Base-by-base conservation (phyloP, 1,140 invertebrate genomes). In the Drosophila burlai region DNA sequence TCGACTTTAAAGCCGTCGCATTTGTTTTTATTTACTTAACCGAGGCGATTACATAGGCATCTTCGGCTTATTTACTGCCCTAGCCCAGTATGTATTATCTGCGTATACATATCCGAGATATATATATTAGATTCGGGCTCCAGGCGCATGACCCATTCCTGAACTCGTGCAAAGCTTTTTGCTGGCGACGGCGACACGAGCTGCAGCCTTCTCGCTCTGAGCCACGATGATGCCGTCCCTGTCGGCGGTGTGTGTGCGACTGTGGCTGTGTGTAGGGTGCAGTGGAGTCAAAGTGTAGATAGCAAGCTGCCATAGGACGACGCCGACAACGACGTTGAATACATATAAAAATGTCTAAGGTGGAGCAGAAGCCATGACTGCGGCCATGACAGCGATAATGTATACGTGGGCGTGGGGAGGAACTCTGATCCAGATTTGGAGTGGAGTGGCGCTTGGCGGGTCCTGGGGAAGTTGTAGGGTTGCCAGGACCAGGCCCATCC, bases 281-380 rank as follows among this genome's bases (percentile, higher is more conserved):
- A 69, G 75, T 79, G 76, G 77, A 89, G 85, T 87, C 84, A 89
- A 87, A 89, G 84, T 89, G 85, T 89, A 87, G 84, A 87, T 84
- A 87, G 84, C 81, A 89, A 80, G 72, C 84, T 89, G 84, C 84
- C 84, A 87, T 87, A 87, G 84, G 84, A 89, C 81, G 83, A 77
- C 75, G 71, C 77, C 80, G 72, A 90, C 85, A 83, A 81, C 74
- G 83, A 89, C 83, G 81, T 81, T 76, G 76, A 83, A 83, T 83
- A 83, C 81, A 83, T 83, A 83, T 83, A 83, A 73, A 83, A 77
- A 83, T 76, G 85, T 90, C 87, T 91, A 91, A 91, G 87, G 87
- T 91, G 87, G 87, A 91, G 87, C 87, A 91, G 89, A 91, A 91
- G 87, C 87, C 87, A 91, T 91, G 87, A 91, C 87, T 91, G 87